phyloP scores from a whole-genome alignment of 2,888 invertebrate species.

The Hydroisotoma schaefferi region DNA sequence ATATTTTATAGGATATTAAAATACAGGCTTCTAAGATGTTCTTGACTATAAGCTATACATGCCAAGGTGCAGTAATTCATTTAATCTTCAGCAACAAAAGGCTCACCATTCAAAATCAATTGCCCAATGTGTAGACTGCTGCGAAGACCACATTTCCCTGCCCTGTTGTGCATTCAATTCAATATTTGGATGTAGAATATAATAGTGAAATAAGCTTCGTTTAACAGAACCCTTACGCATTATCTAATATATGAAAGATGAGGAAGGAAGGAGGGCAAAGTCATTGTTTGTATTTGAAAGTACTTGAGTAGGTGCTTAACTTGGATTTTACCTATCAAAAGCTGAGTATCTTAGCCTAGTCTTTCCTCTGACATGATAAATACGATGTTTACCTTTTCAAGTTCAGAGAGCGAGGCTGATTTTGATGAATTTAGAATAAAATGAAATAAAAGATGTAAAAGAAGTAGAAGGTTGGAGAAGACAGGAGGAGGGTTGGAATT shows the following conservation, averaged over 20 bases:
- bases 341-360: background rate
- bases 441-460: background rate
- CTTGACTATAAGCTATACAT: no score
- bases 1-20: no score
- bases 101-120: constrained; percentile 1
- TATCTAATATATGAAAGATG: background rate
- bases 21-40: no score
- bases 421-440: constrained; percentile 6
- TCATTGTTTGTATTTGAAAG: constrained; percentile 2
- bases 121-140: background rate
- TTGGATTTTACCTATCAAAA: no score
- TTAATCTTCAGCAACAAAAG: no score
- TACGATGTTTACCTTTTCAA: constrained; percentile 6
- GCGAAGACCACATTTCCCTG: background rate
- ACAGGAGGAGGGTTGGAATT: constrained; percentile 8
- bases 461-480: background rate
- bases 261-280: background rate
- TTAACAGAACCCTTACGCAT: no score
- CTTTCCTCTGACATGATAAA: constrained; percentile 2
- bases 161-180: no score
- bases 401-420: constrained; percentile 3
- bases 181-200: no score
- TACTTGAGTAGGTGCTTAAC: constrained; percentile 2
- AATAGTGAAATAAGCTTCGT: background rate
- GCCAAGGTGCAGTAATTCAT: no score